Evolutionary conservation across 2,797 vertebrate genomes (phyloP), one percentile per base, ranked within the genome.

Genomic region (Avahi laniger): DNA sequence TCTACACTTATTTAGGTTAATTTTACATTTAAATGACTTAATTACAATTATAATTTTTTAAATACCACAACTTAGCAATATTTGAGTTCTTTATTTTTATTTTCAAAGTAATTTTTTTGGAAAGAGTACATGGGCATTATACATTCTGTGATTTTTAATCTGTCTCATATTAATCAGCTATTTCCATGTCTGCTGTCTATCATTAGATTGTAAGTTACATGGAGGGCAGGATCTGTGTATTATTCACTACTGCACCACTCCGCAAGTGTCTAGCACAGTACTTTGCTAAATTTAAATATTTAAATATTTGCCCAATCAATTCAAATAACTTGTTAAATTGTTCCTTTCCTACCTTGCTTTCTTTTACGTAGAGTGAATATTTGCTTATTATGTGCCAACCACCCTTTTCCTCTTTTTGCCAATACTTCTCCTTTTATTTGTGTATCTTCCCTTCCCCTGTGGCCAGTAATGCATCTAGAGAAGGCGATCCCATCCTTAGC

Each of bases 71-170:
- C 5, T 50, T 12, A 61, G 30, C 41, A 67, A 38, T 46, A 73
- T 87, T 81, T 59, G 15, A 70, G 14, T 28, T 83, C 54, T 57
- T 81, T 15, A 38, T 35, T 94, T 95, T 83, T 67, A 85, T 61
- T 83, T 96, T 82, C 65, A n/a, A 72, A 84, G 50, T 65, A 75
- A 73, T 59, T 79, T 89, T 35, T 84, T 92, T 67, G 48, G 73
- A 52, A 92, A 65, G n/a, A 41, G 18, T 43, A 11, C 8, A 33
- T 13, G 8, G n/a, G 6, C 80, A 0, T 63, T 67, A 67, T 13
- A 57, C 2, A 35, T 46, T 83, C 33, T 72, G 2, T 33, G 54
- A 10, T 79, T 84, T 92, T 75, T 61, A 30, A 52, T 89, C 61
- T 89, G 12, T 50, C 11, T 92, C 41, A 24, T 28, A 48, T 78